Evolutionary conservation across 2,797 vertebrate genomes (phyloP), one percentile per base, ranked within the genome.

Genomic region (Xenopus petersii): DNA sequence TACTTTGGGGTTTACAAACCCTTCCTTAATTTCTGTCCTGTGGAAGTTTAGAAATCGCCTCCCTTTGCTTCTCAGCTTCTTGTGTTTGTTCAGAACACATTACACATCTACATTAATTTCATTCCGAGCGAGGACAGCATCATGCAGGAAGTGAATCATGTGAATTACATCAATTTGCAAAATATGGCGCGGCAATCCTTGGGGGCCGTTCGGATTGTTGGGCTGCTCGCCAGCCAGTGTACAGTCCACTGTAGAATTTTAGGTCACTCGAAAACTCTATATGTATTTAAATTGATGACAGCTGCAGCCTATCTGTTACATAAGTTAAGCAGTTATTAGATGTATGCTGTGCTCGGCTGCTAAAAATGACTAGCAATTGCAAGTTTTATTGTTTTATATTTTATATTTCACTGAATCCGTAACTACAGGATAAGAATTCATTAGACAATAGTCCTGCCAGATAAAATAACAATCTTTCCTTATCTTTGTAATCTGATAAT

Each of bases 251-350:
- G 15, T 67, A 55, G 54, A 54, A 30, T 17, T 13, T 51, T 46
- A 67, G 47, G 64, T 67, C 24, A 67, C 10, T 16, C 5, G 54
- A 67, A 67, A 67, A 17, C 54, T 51, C 66, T 30, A 33, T 30
- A 67, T 67, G 56, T 55, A 51, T 67, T 24, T 26, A 60, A 67
- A 67, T 67, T 67, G 66, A 67, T 67, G 66, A 13, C 48, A 67
- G 49, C 48, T 67, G 66, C 10, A 67, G 17, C 49, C 12, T 15
- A 9, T 67, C 21, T 60, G 33, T 67, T 55, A 67, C 51, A 67
- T 67, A 67, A 67, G 12, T 51, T 30, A 51, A 67, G 48, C 64
- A 67, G 21, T 67, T 67, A 67, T 46, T 5, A 26, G 58, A 60
- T 2, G n/a, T 56, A 10, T 26, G 11, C 64, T 26, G 21, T 5